Percentiles rank a stretch among this genome's conserved stretches.
Conservation (phyloP, 2,113 vertebrate genomes). For the Cyprinodon brontotheroides region DNA sequence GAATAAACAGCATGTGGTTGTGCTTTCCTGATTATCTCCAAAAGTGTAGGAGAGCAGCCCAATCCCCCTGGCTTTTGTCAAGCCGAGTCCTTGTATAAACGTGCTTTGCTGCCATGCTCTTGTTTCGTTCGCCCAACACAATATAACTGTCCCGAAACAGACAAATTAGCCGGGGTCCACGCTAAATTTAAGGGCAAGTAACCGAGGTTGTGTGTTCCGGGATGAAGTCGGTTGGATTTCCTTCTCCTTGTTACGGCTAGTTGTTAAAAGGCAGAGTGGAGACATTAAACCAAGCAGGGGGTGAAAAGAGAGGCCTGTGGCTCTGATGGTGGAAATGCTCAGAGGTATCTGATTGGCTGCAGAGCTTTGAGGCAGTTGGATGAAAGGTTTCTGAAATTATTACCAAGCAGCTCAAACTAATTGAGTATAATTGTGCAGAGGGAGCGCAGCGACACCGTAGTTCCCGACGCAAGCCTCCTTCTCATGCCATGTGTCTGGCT, state of each 20-base stretch:
- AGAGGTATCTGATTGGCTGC: conserved; percentile 79
- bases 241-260: conserved; percentile 72
- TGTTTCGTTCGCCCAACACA: conserved; percentile 21
- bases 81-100: conserved; percentile 48
- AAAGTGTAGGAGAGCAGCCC: conserved; percentile 53
- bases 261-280: conserved; percentile 75
- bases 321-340: conserved; percentile 74
- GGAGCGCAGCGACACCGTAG: conserved; percentile 41
- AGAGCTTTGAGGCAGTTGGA: conserved; percentile 80
- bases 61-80: conserved; percentile 61
- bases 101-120: conserved; percentile 46
- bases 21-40: conserved; percentile 59
- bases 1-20: conserved; percentile 62
- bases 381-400: conserved; percentile 65
- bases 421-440: conserved; percentile 57
- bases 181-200: conserved; percentile 84
- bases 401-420: conserved; percentile 56
- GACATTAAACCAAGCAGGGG: conserved; percentile 82
- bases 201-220: conserved; percentile 81
- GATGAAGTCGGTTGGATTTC: conserved; percentile 81
- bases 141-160: conserved; percentile 65
- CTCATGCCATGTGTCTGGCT: conserved; percentile 48
- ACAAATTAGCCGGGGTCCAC: conserved; percentile 71
- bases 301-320: conserved; percentile 64
- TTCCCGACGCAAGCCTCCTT: conserved; percentile 34